phyloP scores from a whole-genome alignment of 2,797 vertebrate genomes.

The Pachyuromys duprasi region DNA sequence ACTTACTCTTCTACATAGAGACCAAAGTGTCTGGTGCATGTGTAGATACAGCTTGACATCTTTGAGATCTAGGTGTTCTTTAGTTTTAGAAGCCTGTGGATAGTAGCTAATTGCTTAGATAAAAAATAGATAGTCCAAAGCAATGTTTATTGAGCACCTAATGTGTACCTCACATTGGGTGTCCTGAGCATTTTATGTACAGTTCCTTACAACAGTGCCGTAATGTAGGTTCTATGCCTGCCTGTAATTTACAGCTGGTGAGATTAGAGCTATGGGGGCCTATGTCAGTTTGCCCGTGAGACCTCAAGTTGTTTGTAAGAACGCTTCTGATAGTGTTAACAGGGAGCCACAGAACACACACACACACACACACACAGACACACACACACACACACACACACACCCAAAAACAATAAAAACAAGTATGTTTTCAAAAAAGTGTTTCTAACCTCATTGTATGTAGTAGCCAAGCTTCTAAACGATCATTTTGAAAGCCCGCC shows the following conservation, averaged over 20 bases:
- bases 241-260: slow-evolving; percentile 23
- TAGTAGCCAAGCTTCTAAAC: background rate
- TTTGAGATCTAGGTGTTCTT: background rate
- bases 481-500: background rate
- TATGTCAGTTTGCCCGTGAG: background rate
- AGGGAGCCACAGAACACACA: background rate
- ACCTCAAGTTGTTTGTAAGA: background rate
- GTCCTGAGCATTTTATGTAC: slow-evolving; percentile 41
- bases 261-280: background rate
- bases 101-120: background rate
- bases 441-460: background rate
- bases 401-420: background rate
- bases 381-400: background rate
- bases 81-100: background rate
- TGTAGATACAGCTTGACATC: background rate
- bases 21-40: background rate
- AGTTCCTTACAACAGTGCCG: background rate
- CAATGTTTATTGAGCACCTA: background rate
- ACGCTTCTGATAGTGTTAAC: background rate
- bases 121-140: background rate
- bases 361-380: background rate
- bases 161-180: background rate
- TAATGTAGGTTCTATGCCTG: background rate
- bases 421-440: background rate
- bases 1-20: background rate